These are phyloP conservation scores for Staurois parvus DNA, from an alignment of 2,797 vertebrate species.

Conservation along the genomic window DNA sequence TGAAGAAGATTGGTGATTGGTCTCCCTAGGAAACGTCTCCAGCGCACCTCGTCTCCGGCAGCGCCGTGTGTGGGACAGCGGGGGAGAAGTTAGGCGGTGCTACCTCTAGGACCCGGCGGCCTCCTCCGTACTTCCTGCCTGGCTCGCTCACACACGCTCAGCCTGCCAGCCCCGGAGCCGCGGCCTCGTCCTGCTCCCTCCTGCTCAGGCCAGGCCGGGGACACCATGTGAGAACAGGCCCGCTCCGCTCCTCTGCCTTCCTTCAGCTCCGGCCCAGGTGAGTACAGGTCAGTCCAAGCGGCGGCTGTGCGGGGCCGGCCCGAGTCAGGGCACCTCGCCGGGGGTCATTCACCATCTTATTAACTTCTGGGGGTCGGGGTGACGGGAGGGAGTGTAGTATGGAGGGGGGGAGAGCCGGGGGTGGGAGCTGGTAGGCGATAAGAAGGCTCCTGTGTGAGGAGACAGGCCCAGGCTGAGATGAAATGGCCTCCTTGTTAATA, in stretches of 20 bases:
- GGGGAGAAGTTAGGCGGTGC: neutral
- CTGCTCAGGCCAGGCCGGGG: constrained; percentile 7
- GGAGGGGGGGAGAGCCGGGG: neutral
- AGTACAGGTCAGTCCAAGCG: neutral
- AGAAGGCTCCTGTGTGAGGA: neutral
- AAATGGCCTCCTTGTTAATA: constrained; percentile 32
- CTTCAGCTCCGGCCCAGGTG: constrained; percentile 2
- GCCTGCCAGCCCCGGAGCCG: neutral
- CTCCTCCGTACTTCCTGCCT: constrained; percentile 45
- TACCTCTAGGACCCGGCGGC: constrained; percentile 2
- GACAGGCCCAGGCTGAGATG: neutral
- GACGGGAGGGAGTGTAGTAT: neutral
- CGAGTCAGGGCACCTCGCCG: too few species aligned
- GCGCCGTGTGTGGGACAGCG: neutral
- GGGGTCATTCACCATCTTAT: neutral
- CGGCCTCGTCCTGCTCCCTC: constrained; percentile 31
- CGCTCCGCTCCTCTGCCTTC: neutral
- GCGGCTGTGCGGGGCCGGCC: neutral
- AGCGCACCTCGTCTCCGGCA: too few species aligned
- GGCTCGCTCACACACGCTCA: constrained; percentile 9
- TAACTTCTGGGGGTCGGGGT: constrained; percentile 13
- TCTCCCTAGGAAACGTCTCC: too few species aligned
- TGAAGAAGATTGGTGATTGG: too few species aligned
- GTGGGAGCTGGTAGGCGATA: neutral
- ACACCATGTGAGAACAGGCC: constrained; percentile 45